Percentiles rank a stretch among this genome's conserved stretches.
These are phyloP conservation scores for Lasioglossum baleicum DNA, from an alignment of 1,140 invertebrate genomes.

Conservation along the genomic window DNA sequence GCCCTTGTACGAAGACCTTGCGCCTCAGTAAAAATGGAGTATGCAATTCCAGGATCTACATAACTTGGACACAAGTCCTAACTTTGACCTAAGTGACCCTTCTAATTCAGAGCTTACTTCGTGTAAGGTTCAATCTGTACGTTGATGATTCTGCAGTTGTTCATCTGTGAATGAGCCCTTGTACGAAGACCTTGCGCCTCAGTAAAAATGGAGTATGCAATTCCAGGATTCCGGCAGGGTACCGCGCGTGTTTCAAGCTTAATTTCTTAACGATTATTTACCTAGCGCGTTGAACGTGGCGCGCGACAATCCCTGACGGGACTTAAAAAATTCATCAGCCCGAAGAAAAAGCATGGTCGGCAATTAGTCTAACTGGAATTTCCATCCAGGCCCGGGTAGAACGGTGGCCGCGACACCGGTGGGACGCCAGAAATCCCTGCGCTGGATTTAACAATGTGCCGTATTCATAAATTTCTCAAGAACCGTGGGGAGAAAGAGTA, in stretches of 20 bases:
- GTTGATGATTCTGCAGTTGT: too few species aligned
- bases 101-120: too few species aligned
- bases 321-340: constrained; percentile 15
- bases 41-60: too few species aligned
- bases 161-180: too few species aligned
- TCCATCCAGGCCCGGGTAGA: neutral
- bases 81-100: too few species aligned
- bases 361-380: constrained; percentile 38
- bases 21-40: too few species aligned
- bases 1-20: too few species aligned
- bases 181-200: too few species aligned
- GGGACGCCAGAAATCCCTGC: constrained; percentile 4
- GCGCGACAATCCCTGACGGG: constrained; percentile 21
- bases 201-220: too few species aligned
- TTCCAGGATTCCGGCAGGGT: too few species aligned
- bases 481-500: neutral
- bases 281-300: neutral
- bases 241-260: constrained; percentile 3
- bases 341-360: neutral
- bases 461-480: constrained; percentile 30
- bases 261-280: constrained; percentile 41
- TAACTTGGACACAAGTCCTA: too few species aligned
- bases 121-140: too few species aligned
- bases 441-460: constrained; percentile 12
- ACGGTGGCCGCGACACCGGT: neutral